These are phyloP conservation scores for Sycon ciliatum DNA, from an alignment of 37 sponge, comb jelly and placozoan genomes.

Conservation along the genomic window DNA sequence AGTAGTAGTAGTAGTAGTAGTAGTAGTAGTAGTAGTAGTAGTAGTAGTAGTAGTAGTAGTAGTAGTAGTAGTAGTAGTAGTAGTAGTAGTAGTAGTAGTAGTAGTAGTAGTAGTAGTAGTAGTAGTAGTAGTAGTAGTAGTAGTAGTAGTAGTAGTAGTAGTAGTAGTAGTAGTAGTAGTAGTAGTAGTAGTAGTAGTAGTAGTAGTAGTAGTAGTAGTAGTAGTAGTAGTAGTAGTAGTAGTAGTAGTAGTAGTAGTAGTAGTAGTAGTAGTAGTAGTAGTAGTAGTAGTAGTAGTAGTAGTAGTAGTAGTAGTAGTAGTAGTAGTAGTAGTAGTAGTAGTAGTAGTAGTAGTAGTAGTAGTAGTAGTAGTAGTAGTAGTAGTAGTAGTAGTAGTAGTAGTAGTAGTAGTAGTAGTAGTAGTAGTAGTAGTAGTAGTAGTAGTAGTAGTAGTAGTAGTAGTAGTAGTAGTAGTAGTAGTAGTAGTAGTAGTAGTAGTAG, in stretches of 20 bases:
- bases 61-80: constrained; percentile 8
- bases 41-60: constrained; percentile 8
- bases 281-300: background rate
- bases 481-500: constrained; percentile 8
- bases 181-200: constrained; percentile 8
- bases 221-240: constrained; percentile 8
- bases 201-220: constrained; percentile 6
- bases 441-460: constrained; percentile 6
- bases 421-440: constrained; percentile 8
- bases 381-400: background rate
- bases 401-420: background rate
- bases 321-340: constrained; percentile 6
- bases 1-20: constrained; percentile 8
- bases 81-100: constrained; percentile 6
- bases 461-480: constrained; percentile 8
- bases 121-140: constrained; percentile 1
- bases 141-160: background rate
- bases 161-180: constrained; percentile 8
- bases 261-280: constrained; percentile 2
- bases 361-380: background rate
- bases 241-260: constrained; percentile 8
- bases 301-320: constrained; percentile 2
- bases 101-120: background rate
- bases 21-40: constrained; percentile 6
- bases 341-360: constrained; percentile 8